A percentile compares a stretch with the other conserved stretches of the same genome.
Conservation (phyloP, 2,113 vertebrate species). For the Thunnus thynnus region DNA sequence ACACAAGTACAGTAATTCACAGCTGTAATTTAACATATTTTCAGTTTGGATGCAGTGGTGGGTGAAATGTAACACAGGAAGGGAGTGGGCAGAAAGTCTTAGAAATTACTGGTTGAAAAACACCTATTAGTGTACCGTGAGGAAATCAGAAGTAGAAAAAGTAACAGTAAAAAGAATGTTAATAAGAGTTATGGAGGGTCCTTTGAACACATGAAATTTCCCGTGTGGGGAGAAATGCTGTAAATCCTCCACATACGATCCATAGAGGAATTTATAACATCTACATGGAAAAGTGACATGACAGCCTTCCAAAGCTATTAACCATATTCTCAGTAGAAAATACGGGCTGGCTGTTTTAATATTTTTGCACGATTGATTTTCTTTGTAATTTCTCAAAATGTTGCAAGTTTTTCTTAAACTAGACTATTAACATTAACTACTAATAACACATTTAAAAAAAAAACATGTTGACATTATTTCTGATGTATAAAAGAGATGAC, state of each 20-base stretch:
- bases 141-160: background rate
- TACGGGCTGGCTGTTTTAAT: no score
- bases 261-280: background rate
- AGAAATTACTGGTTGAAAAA: background rate
- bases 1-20: background rate
- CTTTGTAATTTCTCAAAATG: no score
- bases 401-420: no score
- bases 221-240: background rate
- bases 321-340: no score
- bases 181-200: constrained; percentile 3
- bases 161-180: background rate
- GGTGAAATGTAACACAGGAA: background rate
- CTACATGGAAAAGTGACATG: no score
- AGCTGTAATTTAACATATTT: background rate
- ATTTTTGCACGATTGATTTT: no score
- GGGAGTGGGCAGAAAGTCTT: background rate
- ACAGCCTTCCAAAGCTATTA: no score
- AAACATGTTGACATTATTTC: no score
- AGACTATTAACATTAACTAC: no score
- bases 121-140: background rate
- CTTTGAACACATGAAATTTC: background rate
- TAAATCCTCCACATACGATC: constrained; percentile 1
- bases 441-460: no score
- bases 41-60: background rate
- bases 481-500: no score